Base-by-base conservation (phyloP, 2,888 invertebrate species). In the Nymphalis urticae region DNA sequence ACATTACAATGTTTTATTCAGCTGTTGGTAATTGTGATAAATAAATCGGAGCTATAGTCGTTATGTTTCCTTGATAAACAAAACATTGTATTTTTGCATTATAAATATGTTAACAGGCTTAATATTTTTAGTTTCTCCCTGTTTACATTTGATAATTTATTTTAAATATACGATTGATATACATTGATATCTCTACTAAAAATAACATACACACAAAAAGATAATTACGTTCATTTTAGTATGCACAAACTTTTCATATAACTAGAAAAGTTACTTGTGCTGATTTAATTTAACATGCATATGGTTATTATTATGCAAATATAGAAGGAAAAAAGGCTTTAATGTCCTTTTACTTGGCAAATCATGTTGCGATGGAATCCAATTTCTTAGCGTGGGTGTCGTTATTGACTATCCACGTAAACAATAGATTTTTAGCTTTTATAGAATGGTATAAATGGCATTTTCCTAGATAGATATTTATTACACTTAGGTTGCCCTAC, bases 281-380 rank as follows among this genome's bases (percentile, higher is more conserved):
- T 42, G 56, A 47, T n/a, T 47, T 13, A 48, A 32, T 64, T 64
- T 60, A 60, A 56, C 64, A 56, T 13, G 64, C 64, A 56, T 48
- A 60, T 64, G 64, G 48, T 54, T 60, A 68, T 64, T 60, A 19
- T 36, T 60, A 48, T 53, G 24, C 32, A 68, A 59, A 54, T 64
- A 21, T 48, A 32, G 21, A 32, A 2, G 42, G 48, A 42, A 64
- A 42, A 51, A 60, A 61, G 59, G 48, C 19, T 32, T 53, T 64
- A 72, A 70, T 64, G 66, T 66, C 61, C 48, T 56, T 53, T 60
- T 51, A 77, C 79, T 79, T 78, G 75, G 76, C 76, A 77, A 79
- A 77, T 78, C 73, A 76, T 76, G 68, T 73, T 72, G 71, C 72
- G 72, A 69, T 75, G 71, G 74, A 69, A 68, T 75, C 76, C 75